These are phyloP conservation scores for Poeciliopsis gracilis DNA, from an alignment of 2,797 vertebrate species.

Conservation along the genomic window DNA sequence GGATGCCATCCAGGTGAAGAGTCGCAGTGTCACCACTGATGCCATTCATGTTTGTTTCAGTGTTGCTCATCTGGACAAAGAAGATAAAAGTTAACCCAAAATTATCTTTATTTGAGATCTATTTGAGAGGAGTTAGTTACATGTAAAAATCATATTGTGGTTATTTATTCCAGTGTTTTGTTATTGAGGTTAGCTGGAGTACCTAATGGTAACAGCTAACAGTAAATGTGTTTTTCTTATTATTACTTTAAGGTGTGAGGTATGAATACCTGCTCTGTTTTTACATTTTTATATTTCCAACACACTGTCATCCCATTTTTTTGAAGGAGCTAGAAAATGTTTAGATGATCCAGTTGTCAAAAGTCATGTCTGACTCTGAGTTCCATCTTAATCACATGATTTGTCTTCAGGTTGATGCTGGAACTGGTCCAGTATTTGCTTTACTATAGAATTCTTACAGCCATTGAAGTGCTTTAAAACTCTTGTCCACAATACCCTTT, in stretches of 20 bases:
- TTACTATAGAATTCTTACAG: not conserved
- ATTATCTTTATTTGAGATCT: not conserved
- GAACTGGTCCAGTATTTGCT: not conserved
- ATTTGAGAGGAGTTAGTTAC: not conserved
- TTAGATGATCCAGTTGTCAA: not conserved
- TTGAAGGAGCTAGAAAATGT: not conserved
- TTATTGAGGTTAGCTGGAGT: not conserved
- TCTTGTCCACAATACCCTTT: not conserved
- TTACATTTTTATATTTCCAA: not conserved
- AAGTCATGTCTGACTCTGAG: not conserved
- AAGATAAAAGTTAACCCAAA: not conserved
- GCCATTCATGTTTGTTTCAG: not conserved
- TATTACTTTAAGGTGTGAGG: not conserved
- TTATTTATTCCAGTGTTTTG: not conserved
- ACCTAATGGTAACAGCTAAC: not conserved
- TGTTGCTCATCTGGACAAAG: slow-evolving; percentile 35
- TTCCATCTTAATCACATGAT: not conserved
- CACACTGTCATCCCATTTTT: not conserved
- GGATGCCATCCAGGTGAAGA: slow-evolving; percentile 44
- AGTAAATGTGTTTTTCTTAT: not conserved
- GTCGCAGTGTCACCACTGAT: not conserved
- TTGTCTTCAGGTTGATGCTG: not conserved
- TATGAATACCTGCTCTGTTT: not conserved
- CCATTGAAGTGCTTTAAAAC: not conserved
- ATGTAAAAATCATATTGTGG: not conserved